Base-by-base conservation (phyloP, 2,888 invertebrate species). In the Ferrisia virgata region DNA sequence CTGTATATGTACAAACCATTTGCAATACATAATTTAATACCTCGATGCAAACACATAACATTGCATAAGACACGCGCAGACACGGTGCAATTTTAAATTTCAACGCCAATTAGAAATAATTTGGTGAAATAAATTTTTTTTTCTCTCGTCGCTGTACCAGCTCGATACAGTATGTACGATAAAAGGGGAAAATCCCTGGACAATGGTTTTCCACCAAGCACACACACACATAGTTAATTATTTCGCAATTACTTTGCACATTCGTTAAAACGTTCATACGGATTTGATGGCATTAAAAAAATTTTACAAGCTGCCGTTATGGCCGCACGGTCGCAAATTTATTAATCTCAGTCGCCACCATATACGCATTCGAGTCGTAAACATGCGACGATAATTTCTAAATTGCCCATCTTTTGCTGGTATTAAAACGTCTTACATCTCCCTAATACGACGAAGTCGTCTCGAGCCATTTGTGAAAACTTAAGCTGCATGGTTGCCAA, bases 201-300 rank as follows among this genome's bases (percentile, higher is more conserved):
- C 15, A n/a, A 64, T 28, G 28, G 8, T 28, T 64, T 64, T 64
- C 64, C 72, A 76, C n/a, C n/a, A n/a, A n/a, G n/a, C n/a, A n/a
- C n/a, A n/a, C n/a, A n/a, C n/a, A n/a, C 72, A 76, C 36, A 8
- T 36, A 3, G 72, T 18, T 76, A 76, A 76, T 76, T 76, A 76
- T 76, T 76, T 76, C 36, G 18, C 72, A 18, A 76, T 72, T 72
- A 72, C 72, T 72, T 72, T 72, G 11, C n/a, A 18, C 72, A 36
- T 76, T 36, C 2, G 28, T 28, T 25, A 5, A 9, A 64, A 64
- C 11, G 6, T 6, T 15, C 36, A 8, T 18, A 0, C 13, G 0
- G 2, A 36, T 76, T 76, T 15, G 9, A 13, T 28, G 22, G 18
- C 18, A 18, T 36, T 76, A 33, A 28, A 64, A 39, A 76, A 76